Conservation (phyloP, 2,888 invertebrate species). For the Lymantria dispar region DNA sequence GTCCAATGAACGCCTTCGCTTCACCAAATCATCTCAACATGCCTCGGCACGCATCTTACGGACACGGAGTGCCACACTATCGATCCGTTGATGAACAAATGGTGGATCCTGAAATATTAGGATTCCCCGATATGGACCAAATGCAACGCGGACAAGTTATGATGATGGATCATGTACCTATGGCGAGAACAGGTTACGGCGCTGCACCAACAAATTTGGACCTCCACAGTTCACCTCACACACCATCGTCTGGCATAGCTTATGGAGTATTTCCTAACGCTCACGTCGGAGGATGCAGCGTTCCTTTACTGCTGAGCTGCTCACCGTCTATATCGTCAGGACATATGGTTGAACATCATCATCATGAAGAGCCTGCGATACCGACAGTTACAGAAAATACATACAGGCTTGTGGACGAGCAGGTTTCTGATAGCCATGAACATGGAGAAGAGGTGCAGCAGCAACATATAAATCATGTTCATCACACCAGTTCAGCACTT, state of each 20-base stretch:
- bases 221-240: slow-evolving; percentile 16
- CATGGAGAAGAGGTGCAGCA: slow-evolving; percentile 31
- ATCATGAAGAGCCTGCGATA: slow-evolving; percentile 26
- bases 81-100: slow-evolving; percentile 39
- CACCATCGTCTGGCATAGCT: slow-evolving; percentile 39
- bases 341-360: slow-evolving; percentile 42
- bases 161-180: slow-evolving; percentile 45
- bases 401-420: slow-evolving; percentile 50
- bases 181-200: slow-evolving; percentile 47
- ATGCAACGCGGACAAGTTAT: slow-evolving; percentile 13
- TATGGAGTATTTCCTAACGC: slow-evolving; percentile 64
- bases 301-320: slow-evolving; percentile 68
- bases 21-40: slow-evolving; percentile 26
- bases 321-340: slow-evolving; percentile 63
- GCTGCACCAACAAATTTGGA: slow-evolving; percentile 10
- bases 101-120: slow-evolving; percentile 48
- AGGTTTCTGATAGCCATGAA: slow-evolving; percentile 26
- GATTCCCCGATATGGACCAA: slow-evolving; percentile 57
- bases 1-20: slow-evolving; percentile 10
- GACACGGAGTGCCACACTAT: slow-evolving; percentile 46
- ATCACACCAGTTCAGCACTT: slow-evolving; percentile 24
- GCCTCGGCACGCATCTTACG: slow-evolving; percentile 34
- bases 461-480: slow-evolving; percentile 31
- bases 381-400: slow-evolving; percentile 17
- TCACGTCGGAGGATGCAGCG: slow-evolving; percentile 54